Percentiles rank a stretch among this genome's conserved stretches.
These are phyloP conservation scores for Spea hammondii DNA, from an alignment of 2,797 vertebrate genomes.

Conservation along the genomic window DNA sequence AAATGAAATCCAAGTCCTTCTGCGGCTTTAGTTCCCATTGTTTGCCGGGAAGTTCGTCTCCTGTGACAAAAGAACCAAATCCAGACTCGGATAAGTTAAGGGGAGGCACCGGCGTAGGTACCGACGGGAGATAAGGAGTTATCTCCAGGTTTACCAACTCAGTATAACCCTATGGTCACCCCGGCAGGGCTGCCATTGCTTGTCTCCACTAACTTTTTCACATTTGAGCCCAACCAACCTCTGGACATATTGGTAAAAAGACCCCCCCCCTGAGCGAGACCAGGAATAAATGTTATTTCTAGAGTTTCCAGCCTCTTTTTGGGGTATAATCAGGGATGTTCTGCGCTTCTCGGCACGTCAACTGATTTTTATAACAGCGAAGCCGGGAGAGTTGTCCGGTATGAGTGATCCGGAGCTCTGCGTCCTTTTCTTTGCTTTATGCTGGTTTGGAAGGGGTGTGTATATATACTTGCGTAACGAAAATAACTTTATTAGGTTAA, in stretches of 20 bases:
- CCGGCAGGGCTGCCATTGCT: not conserved
- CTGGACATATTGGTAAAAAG: too few relatives aligned
- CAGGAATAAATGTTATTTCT: too few relatives aligned
- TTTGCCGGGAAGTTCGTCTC: constrained; percentile 36
- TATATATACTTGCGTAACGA: constrained; percentile 31
- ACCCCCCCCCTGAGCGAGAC: too few relatives aligned
- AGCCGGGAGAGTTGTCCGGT: not conserved
- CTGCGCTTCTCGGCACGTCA: too few relatives aligned
- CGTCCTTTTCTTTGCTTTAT: not conserved
- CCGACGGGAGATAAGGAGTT: constrained; percentile 15
- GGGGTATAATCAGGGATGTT: too few relatives aligned
- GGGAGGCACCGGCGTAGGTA: not conserved
- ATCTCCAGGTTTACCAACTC: too few relatives aligned
- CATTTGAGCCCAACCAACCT: too few relatives aligned
- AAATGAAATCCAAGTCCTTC: constrained; percentile 43
- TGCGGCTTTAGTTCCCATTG: constrained; percentile 34
- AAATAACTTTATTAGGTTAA: constrained; percentile 44
- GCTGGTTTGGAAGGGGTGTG: not conserved
- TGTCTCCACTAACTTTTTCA: not conserved
- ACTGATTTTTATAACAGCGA: not conserved
- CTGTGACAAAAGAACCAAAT: constrained; percentile 31
- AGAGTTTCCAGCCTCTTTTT: too few relatives aligned
- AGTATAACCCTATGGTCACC: not conserved
- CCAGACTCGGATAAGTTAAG: constrained; percentile 22
- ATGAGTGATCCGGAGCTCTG: not conserved